phyloP scores from a whole-genome alignment of 2,113 vertebrate genomes.

The Stictonetta naevosa region DNA sequence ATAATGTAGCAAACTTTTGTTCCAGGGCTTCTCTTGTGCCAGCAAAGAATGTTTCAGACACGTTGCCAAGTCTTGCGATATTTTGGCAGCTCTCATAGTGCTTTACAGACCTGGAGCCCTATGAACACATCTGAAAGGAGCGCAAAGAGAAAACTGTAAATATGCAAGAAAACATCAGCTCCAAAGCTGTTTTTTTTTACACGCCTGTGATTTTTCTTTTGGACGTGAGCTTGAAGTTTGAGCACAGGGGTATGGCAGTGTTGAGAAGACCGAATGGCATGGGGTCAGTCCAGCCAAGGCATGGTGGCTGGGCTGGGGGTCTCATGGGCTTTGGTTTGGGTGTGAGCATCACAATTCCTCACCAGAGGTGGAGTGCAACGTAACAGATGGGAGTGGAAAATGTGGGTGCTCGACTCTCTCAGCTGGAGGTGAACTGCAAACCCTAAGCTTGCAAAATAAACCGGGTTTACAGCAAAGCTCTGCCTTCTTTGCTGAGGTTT shows the following conservation, averaged over 20 bases:
- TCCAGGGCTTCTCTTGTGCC: background rate
- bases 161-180: background rate
- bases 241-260: background rate
- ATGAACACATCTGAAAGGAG: background rate
- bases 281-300: too few species aligned
- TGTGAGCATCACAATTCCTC: fast-evolving
- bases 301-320: background rate
- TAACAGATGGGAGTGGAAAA: background rate
- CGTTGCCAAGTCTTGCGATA: background rate
- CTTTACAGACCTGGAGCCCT: background rate
- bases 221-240: background rate
- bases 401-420: background rate
- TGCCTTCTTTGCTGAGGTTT: background rate
- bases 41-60: background rate
- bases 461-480: background rate
- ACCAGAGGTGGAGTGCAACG: background rate
- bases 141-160: background rate
- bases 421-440: background rate
- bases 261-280: background rate
- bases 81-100: background rate
- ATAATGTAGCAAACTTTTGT: background rate
- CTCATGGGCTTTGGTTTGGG: background rate
- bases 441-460: background rate
- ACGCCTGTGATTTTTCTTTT: background rate
- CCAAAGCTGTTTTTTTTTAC: background rate